These are phyloP conservation scores for Typhlichthys eigenmanni DNA, from an alignment of 2,797 vertebrate genomes.

Conservation along the genomic window DNA sequence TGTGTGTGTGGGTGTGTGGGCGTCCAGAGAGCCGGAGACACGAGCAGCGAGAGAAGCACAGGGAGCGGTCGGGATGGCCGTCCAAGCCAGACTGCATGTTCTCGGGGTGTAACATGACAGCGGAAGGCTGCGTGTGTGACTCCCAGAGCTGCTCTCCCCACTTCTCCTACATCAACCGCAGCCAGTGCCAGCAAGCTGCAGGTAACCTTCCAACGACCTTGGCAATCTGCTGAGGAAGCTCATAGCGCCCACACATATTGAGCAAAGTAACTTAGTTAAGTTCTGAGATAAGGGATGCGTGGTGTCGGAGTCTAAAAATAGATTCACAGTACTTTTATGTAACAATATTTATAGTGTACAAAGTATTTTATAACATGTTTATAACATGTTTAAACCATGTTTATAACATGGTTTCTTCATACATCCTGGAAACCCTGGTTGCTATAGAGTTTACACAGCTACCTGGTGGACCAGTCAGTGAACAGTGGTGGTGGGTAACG, in stretches of 20 bases:
- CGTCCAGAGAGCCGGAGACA: constrained; percentile 70
- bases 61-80: constrained; percentile 75
- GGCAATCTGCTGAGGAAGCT: too few species aligned
- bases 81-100: constrained; percentile 75
- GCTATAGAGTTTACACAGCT: too few species aligned
- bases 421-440: too few species aligned
- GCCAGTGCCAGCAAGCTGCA: constrained; percentile 80
- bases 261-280: neutral
- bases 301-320: constrained; percentile 9
- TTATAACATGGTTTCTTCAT: too few species aligned
- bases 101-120: constrained; percentile 82
- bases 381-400: too few species aligned
- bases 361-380: too few species aligned
- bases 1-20: constrained; percentile 11
- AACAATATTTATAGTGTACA: neutral
- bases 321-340: constrained; percentile 4
- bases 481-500: too few species aligned
- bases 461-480: too few species aligned
- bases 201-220: constrained; percentile 66
- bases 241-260: constrained; percentile 20
- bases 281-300: constrained; percentile 5
- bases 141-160: constrained; percentile 80
- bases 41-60: constrained; percentile 67
- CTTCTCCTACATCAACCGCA: constrained; percentile 79
- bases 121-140: constrained; percentile 76